A percentile compares a stretch with the other conserved stretches of the same genome.
Evolutionary conservation across 2,113 vertebrate species (phyloP).

Genomic region (Centropristis striata): DNA sequence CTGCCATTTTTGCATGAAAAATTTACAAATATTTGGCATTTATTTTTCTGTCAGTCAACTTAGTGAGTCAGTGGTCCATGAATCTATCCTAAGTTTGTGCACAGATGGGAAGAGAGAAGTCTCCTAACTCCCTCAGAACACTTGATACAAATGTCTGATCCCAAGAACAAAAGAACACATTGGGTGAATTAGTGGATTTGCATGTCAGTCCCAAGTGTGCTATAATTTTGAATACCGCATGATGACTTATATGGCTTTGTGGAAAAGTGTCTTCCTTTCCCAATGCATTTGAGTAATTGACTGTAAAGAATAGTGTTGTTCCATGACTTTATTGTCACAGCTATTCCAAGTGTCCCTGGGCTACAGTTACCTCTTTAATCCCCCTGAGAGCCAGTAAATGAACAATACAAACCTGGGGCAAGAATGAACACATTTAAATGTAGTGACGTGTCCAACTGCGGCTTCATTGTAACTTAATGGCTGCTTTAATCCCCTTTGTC

Average conservation of each 20-base stretch:
- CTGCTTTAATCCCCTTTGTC: not conserved
- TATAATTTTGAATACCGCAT: not conserved
- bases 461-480: slow-evolving; percentile 12
- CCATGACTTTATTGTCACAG: slow-evolving; percentile 24
- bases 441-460: not conserved
- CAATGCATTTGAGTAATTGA: slow-evolving; percentile 30
- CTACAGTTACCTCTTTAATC: slow-evolving; percentile 25
- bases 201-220: slow-evolving; percentile 24
- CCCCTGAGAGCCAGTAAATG: slow-evolving; percentile 13
- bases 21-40: too few relatives aligned
- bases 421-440: slow-evolving; percentile 20
- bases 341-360: slow-evolving; percentile 18
- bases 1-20: too few relatives aligned
- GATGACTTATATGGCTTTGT: slow-evolving; percentile 26
- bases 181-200: slow-evolving; percentile 30
- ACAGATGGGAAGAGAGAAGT: not conserved
- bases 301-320: slow-evolving; percentile 7
- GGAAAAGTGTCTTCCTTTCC: slow-evolving; percentile 38
- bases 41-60: too few relatives aligned
- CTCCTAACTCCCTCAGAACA: not conserved
- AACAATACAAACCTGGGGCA: slow-evolving; percentile 29
- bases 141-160: slow-evolving; percentile 12
- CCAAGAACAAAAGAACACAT: slow-evolving; percentile 16
- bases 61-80: not conserved
- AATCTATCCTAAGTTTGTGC: not conserved